Conservation (phyloP, 92 coral and sea anemone species). For the Palythoa caribaeorum region DNA sequence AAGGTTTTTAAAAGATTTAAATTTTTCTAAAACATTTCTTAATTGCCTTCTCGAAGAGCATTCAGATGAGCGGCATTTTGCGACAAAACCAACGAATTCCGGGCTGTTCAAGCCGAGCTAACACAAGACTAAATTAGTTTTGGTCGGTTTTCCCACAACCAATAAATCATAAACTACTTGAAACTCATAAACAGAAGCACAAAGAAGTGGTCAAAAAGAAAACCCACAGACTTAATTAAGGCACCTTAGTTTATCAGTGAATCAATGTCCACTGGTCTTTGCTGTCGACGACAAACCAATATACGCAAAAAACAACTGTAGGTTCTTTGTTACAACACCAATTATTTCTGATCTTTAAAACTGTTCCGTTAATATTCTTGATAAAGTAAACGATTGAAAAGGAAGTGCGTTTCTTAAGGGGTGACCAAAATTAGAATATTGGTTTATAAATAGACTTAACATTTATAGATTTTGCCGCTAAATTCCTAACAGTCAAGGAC, state of each 20-base stretch:
- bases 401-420: no score
- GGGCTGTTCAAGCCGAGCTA: background rate
- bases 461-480: no score
- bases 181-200: background rate
- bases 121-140: constrained; percentile 3
- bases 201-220: background rate
- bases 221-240: background rate
- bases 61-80: background rate
- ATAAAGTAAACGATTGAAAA: background rate
- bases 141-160: background rate
- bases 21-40: background rate
- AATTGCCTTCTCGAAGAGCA: background rate
- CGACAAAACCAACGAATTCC: background rate
- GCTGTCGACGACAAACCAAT: background rate
- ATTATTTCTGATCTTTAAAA: background rate
- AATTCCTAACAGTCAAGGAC: no score
- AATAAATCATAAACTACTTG: background rate
- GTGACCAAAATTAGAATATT: no score
- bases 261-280: background rate
- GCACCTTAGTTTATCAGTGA: background rate
- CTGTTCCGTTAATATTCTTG: background rate
- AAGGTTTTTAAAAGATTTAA: background rate
- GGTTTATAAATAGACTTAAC: no score
- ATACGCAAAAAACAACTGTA: background rate
- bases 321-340: background rate